Base-by-base conservation (phyloP, 2,113 vertebrate species). In the Antigone vipio region DNA sequence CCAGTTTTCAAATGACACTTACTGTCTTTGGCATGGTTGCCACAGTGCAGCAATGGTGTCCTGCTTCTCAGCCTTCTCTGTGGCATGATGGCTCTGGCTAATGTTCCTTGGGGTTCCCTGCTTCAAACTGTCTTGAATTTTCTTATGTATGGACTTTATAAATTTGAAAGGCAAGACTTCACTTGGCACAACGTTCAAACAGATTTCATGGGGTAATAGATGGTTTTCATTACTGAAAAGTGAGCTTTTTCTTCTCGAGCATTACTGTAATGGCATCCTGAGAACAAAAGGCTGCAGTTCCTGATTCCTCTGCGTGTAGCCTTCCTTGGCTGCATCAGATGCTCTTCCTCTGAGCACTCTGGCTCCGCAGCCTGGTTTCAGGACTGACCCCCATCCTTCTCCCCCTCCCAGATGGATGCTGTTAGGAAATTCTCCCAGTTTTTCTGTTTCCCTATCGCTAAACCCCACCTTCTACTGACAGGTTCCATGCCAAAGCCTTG, bases 261-360 rank as follows among this genome's bases (percentile, higher is more conserved):
- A 18, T 45, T 73, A 50, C 52, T 67, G 34, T 58, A 58, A 21
- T 35, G 62, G 13, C 12, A 75, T 74, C 44, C n/a, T 58, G 38
- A 35, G 72, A 76, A 79, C 32, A 53, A 75, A 59, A 83, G 30
- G 52, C 47, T 85, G 75, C 30, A 34, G 38, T 21, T 77, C 73
- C 29, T 13, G 12, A 32, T 79, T 87, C 19, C 8, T 73, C 40
- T 0, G 0, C 1, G 0, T 27, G 40, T 55, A 69, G 30, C 58
- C n/a, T 64, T 44, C 64, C 59, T 47, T 27, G 27, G 21, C 59
- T 20, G 11, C 55, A 75, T 22, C 29, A 59, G 79, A 47, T 2
- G 1, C 42, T 62, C 30, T 22, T 75, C 15, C 16, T 62, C 14
- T 21, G 40, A 60, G 50, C 3, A 0, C 5, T 9, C 30, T 38